Percentiles rank a stretch among this genome's conserved stretches.
Evolutionary conservation across 2,888 invertebrate species (phyloP).

Genomic region (Chrysodeixis includens): DNA sequence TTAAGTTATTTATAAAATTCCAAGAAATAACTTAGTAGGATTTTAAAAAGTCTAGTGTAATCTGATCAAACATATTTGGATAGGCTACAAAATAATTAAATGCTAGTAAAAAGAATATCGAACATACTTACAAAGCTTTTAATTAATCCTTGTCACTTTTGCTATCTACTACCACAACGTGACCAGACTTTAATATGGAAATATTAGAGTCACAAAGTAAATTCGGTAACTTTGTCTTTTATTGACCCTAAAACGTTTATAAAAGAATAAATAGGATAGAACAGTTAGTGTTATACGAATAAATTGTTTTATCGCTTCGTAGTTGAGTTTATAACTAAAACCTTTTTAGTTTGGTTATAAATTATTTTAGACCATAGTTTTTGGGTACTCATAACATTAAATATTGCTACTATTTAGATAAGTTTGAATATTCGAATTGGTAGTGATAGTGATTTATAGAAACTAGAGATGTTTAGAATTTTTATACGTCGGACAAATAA

Average conservation of each 20-base stretch:
- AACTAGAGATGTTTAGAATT: too few relatives aligned
- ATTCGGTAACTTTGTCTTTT: conserved; percentile 20
- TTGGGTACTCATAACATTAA: neutral
- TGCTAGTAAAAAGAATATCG: too few relatives aligned
- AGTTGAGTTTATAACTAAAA: neutral
- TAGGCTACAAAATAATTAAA: too few relatives aligned
- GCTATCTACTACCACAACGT: conserved; percentile 18
- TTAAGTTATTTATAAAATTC: too few relatives aligned
- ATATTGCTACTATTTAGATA: neutral
- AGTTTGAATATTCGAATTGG: neutral
- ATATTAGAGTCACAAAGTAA: conserved; percentile 25
- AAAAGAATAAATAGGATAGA: conserved; percentile 30
- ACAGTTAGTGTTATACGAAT: neutral
- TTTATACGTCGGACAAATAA: too few relatives aligned
- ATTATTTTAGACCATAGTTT: neutral
- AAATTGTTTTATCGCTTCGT: neutral
- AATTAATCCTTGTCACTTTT: too few relatives aligned
- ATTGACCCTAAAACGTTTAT: conserved; percentile 12
- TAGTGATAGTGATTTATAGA: neutral
- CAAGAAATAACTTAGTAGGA: too few relatives aligned
- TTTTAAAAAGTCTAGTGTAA: too few relatives aligned
- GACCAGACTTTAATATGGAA: conserved; percentile 26
- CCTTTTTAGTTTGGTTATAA: neutral
- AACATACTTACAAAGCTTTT: too few relatives aligned
- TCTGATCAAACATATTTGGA: too few relatives aligned